These are phyloP conservation scores for Samia ricini DNA, from an alignment of 1,140 invertebrate species.

Conservation along the genomic window DNA sequence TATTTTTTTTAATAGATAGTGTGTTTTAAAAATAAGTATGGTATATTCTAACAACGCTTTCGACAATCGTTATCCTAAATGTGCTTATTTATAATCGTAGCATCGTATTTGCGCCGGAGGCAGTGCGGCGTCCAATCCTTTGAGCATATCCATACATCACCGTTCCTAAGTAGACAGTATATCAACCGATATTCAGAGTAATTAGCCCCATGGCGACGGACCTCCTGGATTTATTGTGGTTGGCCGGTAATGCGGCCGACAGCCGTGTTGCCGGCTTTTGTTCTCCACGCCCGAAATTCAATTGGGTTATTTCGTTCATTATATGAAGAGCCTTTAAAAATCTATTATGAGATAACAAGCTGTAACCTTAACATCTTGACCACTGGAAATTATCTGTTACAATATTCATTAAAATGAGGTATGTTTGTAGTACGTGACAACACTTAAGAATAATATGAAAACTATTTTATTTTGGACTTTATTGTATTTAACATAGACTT, in stretches of 20 bases:
- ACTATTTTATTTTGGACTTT: no score
- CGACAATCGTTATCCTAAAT: constrained; percentile 65
- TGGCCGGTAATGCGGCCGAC: constrained; percentile 72
- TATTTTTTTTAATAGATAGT: neutral
- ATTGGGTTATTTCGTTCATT: constrained; percentile 46
- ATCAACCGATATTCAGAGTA: constrained; percentile 74
- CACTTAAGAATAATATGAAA: no score
- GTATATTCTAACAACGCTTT: constrained; percentile 14
- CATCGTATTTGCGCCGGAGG: constrained; percentile 43
- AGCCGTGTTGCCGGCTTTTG: constrained; percentile 71
- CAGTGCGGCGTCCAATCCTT: constrained; percentile 68
- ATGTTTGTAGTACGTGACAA: neutral
- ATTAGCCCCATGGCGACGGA: constrained; percentile 74
- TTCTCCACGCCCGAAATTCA: constrained; percentile 64
- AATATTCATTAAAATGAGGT: neutral
- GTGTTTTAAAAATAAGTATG: neutral
- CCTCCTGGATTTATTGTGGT: constrained; percentile 71
- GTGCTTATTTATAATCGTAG: constrained; percentile 71
- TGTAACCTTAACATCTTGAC: constrained; percentile 10
- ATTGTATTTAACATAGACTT: no score
- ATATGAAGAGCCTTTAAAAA: constrained; percentile 10
- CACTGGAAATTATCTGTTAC: constrained; percentile 1
- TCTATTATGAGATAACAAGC: constrained; percentile 11
- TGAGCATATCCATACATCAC: constrained; percentile 70
- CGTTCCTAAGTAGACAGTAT: constrained; percentile 74